phyloP scores from a whole-genome alignment of 2,113 vertebrate species.

The Coreoperca whiteheadi region DNA sequence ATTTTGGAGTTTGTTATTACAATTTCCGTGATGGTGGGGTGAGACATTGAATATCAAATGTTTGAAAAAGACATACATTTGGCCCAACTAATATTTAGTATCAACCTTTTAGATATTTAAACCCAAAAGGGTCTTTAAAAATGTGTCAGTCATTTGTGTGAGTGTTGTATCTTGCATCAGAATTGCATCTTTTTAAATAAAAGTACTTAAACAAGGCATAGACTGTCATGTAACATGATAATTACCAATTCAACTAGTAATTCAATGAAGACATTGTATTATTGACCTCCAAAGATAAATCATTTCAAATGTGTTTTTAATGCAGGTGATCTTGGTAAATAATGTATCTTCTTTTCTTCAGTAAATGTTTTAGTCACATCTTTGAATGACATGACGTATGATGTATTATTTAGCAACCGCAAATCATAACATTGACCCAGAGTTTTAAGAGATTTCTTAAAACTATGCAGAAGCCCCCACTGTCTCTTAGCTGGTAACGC shows the following conservation, averaged over 20 bases:
- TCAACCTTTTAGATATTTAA: not conserved
- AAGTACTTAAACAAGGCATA: not conserved
- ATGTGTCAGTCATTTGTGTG: not conserved
- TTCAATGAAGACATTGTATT: not conserved
- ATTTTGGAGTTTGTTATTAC: not conserved
- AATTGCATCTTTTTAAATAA: not conserved
- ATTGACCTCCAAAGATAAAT: not conserved
- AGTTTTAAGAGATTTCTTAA: not conserved
- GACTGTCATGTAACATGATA: not conserved
- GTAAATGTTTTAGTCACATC: not conserved
- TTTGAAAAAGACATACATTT: not conserved
- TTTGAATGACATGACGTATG: not conserved
- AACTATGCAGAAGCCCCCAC: not conserved
- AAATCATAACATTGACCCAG: not conserved
- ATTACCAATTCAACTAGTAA: not conserved
- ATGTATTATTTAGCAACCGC: not conserved
- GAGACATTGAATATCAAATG: not conserved
- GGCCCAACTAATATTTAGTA: not conserved
- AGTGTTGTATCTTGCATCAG: too few relatives aligned
- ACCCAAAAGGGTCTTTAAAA: not conserved
- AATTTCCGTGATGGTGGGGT: not conserved
- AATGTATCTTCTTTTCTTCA: not conserved
- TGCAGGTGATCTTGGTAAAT: not conserved
- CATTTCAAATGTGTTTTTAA: too few relatives aligned
- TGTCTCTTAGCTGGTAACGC: not conserved